Percentiles rank a stretch among this genome's conserved stretches.
Evolutionary conservation across 2,113 vertebrate species (phyloP).

Genomic region (Illadopsis cleaveri): DNA sequence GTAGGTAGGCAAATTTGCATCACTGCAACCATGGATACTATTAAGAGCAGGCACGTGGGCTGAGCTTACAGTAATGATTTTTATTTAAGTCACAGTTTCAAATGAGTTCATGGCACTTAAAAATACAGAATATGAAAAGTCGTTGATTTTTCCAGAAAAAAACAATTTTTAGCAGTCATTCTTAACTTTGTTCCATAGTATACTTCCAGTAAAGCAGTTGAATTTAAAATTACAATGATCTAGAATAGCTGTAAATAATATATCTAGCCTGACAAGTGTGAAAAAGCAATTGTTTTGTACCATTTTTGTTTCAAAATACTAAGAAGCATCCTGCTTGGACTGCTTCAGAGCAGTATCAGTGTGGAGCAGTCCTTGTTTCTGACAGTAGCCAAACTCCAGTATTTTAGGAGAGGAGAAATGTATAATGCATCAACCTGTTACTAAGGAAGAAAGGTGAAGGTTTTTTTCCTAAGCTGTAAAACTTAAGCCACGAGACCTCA

Average conservation of each 20-base stretch:
- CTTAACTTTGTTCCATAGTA: background rate
- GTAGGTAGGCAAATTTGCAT: conserved; percentile 78
- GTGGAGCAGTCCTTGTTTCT: background rate
- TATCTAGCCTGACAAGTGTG: background rate
- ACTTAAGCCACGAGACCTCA: background rate
- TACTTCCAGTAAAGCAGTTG: background rate
- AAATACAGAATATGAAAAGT: conserved; percentile 1
- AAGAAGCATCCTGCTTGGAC: background rate
- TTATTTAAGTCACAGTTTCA: conserved; percentile 63
- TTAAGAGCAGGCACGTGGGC: conserved; percentile 70
- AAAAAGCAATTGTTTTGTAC: background rate
- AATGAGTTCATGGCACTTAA: conserved; percentile 49
- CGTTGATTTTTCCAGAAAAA: background rate
- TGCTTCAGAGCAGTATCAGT: background rate
- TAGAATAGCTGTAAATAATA: background rate
- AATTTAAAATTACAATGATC: background rate
- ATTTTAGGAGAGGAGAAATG: background rate
- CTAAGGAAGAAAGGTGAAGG: background rate
- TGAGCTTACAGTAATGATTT: conserved; percentile 62
- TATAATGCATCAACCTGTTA: background rate
- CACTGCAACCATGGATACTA: conserved; percentile 81
- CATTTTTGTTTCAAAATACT: background rate
- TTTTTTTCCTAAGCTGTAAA: background rate
- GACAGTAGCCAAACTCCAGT: background rate
- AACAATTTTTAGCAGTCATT: background rate